Evolutionary conservation across 1,140 invertebrate genomes (phyloP).

Genomic region (Temnothorax nylanderi): DNA sequence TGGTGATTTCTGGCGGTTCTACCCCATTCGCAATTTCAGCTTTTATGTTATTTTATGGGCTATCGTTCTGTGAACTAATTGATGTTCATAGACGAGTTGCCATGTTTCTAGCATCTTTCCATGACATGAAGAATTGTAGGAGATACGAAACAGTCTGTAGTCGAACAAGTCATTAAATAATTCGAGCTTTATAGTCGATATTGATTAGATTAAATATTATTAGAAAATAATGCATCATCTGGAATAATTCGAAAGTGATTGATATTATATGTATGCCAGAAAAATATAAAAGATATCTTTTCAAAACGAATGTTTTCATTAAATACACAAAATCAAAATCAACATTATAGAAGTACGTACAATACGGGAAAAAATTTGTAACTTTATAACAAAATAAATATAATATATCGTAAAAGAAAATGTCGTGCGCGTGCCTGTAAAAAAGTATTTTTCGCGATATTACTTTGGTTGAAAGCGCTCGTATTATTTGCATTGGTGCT

Average conservation of each 20-base stretch:
- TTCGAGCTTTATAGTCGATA: background rate
- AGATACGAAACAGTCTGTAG: background rate
- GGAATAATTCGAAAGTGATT: background rate
- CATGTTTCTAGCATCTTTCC: background rate
- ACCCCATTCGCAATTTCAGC: background rate
- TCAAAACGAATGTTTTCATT: background rate
- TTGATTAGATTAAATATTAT: background rate
- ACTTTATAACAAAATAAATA: background rate
- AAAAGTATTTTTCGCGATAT: background rate
- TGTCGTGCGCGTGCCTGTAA: background rate
- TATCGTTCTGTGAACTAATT: background rate
- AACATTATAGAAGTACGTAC: background rate
- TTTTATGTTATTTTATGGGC: background rate
- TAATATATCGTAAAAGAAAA: background rate
- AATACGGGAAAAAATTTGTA: background rate
- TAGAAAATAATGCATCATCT: background rate
- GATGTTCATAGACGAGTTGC: background rate
- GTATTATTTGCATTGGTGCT: background rate
- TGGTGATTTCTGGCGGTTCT: background rate
- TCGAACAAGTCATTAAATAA: background rate
- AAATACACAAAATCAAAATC: background rate
- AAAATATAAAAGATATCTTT: background rate
- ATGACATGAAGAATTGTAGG: background rate
- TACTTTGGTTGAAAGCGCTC: background rate
- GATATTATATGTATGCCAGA: background rate